Evolutionary conservation across 2,113 vertebrate genomes (phyloP).

Genomic region (Serilophus lunatus): DNA sequence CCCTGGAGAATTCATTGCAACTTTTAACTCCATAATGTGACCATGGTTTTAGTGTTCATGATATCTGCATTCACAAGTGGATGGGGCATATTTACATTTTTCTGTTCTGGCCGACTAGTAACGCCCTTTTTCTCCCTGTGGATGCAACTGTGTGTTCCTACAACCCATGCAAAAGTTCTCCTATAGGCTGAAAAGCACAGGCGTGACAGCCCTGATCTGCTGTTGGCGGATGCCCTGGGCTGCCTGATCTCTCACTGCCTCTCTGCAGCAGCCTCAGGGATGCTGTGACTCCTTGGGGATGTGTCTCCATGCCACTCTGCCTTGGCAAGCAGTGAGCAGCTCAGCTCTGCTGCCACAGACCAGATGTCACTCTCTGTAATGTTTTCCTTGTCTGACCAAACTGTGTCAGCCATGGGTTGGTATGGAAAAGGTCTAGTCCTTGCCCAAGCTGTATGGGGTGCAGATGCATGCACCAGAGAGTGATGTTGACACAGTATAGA

Average conservation of each 20-base stretch:
- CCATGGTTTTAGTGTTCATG: not conserved
- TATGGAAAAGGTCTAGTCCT: not conserved
- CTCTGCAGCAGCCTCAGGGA: conserved; percentile 26
- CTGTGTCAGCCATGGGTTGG: not conserved
- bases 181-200: not conserved
- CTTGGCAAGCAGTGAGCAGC: not conserved
- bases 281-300: not conserved
- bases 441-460: fast-evolving
- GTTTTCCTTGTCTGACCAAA: not conserved
- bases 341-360: not conserved
- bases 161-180: not conserved
- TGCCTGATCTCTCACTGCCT: not conserved
- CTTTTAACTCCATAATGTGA: not conserved
- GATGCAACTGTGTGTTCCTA: not conserved
- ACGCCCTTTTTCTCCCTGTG: fast-evolving
- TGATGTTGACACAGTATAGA: not conserved
- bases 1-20: conserved; percentile 18
- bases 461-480: not conserved
- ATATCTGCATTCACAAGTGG: not conserved
- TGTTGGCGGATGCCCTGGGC: not conserved
- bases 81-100: conserved; percentile 33
- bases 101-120: not conserved
- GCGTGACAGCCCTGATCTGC: not conserved
- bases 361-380: not conserved
- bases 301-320: fast-evolving